Base-by-base conservation (phyloP, 2,797 vertebrate species). In the Tangara arthus region DNA sequence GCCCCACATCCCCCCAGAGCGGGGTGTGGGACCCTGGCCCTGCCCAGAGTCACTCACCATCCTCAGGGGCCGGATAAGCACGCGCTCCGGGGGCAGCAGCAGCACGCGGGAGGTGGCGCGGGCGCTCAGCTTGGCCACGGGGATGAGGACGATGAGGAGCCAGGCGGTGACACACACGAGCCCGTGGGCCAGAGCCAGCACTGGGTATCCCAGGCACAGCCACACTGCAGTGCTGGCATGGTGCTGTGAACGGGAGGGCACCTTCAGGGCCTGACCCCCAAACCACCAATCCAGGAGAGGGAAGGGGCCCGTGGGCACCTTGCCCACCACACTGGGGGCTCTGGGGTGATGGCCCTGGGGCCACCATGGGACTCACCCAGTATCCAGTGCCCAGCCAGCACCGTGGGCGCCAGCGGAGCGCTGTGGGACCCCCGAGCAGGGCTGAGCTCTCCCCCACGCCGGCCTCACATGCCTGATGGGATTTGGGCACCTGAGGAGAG, bases 131-230 rank as follows among this genome's bases (percentile, higher is more conserved):
- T 98, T 99, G 84, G 98, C 98, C 64, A 98, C 97, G 0, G 98
- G 98, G 94, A 99, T 98, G 83, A 98, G 98, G 93, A 98, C 91
- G 32, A 99, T 90, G 28, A 98, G 94, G 59, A 98, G 96, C 98
- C 98, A 99, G 15, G 98, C 97, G 16, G 98, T 7, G 34, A 99
- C 90, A 9, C 98, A 98, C 64, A 97, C 97, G 30, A 99, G 79
- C 28, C 89, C 96, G 9, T 99, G 99, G 72, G 98, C 89, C 56
- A 98, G 5, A 11, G 18, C 96, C 82, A 98, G 94, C 41, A 47
- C 50, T 0, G 98, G 98, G 91, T 97, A 98, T 10, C 98, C 98
- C 95, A 99, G 91, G 82, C 98, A 88, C 79, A 98, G 97, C 98
- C 98, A 98, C 15, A 50, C 65, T 3, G 93, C 97, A 0, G 97